Evolutionary conservation across 2,888 invertebrate species (phyloP).

Genomic region (Pristionchus fissidentatus): DNA sequence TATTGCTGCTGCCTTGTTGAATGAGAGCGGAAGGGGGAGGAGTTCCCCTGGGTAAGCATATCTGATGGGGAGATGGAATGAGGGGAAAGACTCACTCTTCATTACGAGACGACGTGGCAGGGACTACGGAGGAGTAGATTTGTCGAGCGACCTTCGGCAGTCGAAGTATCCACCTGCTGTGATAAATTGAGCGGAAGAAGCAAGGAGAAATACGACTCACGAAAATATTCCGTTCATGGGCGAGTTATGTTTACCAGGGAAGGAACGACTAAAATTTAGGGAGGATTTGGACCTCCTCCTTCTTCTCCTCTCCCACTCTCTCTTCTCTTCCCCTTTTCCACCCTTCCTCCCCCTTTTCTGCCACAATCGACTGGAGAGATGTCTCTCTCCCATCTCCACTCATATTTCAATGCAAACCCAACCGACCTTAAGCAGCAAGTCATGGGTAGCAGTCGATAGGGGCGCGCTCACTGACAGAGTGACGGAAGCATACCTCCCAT

Average conservation of each 20-base stretch:
- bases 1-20: background rate
- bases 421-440: conserved; percentile 5
- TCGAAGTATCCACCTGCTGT: background rate
- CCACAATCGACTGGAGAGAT: conserved; percentile 30
- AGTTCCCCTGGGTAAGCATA: background rate
- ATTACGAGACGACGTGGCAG: background rate
- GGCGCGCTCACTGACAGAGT: no score
- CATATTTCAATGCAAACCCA: conserved; percentile 19
- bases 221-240: background rate
- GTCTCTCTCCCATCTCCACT: background rate
- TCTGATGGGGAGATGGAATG: background rate
- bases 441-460: no score
- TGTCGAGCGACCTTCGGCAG: background rate
- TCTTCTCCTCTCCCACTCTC: no score
- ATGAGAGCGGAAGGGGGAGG: background rate
- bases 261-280: no score
- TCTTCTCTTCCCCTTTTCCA: background rate
- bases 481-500: background rate
- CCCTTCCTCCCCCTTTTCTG: background rate
- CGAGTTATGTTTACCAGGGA: no score
- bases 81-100: conserved; percentile 3
- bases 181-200: no score
- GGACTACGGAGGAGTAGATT: background rate
- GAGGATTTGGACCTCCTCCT: no score
- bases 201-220: background rate